Evolutionary conservation across 2,797 vertebrate genomes (phyloP).

Genomic region (Fistularia tabacaria): DNA sequence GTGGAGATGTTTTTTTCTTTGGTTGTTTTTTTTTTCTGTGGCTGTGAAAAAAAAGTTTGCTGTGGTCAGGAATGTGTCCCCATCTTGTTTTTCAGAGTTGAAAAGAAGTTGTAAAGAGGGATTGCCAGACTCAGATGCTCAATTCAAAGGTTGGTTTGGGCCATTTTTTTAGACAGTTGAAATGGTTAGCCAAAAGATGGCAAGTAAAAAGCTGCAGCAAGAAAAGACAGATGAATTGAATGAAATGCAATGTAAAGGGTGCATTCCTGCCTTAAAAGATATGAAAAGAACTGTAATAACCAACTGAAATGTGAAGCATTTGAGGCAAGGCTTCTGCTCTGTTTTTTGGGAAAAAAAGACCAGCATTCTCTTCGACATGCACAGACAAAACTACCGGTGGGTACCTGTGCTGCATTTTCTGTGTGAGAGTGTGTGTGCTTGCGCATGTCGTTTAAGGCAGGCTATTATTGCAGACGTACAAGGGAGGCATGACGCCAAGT

Average conservation of each 20-base stretch:
- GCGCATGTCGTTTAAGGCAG: constrained; percentile 3
- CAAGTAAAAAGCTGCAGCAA: not conserved
- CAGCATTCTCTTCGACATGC: constrained; percentile 11
- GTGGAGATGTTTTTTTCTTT: constrained; percentile 45
- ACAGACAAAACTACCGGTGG: not conserved
- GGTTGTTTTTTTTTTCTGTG: constrained; percentile 42
- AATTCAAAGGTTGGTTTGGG: not conserved
- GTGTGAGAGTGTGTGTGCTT: constrained; percentile 14
- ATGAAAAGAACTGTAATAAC: not conserved
- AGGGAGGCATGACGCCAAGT: not conserved
- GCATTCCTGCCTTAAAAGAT: not conserved
- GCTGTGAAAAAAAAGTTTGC: constrained; percentile 37
- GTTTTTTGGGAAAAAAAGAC: constrained; percentile 3
- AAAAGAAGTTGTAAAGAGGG: too few relatives aligned
- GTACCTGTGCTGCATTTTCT: too few relatives aligned
- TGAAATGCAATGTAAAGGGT: too few relatives aligned
- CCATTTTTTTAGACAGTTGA: not conserved
- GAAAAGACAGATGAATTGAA: not conserved
- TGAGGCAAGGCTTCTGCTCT: constrained; percentile 13
- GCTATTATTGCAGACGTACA: constrained; percentile 18
- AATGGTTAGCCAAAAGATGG: too few relatives aligned
- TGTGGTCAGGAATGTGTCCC: not conserved
- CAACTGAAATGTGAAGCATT: constrained; percentile 10
- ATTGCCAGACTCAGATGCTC: constrained; percentile 19
- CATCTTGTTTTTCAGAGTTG: not conserved